Conservation (phyloP, 2,888 invertebrate genomes). For the Eupithecia exiguata region DNA sequence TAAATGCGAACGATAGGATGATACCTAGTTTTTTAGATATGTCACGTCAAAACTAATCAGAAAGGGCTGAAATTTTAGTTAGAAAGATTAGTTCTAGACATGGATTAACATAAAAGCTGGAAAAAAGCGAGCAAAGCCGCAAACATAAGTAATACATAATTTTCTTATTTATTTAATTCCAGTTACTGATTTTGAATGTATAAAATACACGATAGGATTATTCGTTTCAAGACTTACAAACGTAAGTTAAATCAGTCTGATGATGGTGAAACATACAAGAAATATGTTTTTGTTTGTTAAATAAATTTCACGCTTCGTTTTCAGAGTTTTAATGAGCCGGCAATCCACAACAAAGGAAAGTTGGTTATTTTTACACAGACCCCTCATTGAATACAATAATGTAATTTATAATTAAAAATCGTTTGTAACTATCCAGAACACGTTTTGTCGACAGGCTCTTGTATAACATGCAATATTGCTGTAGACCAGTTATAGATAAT, state of each 20-base stretch:
- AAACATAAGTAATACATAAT: background rate
- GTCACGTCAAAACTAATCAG: too few species aligned
- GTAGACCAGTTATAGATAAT: background rate
- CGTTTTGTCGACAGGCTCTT: background rate
- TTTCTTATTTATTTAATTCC: too few species aligned
- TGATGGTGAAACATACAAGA: background rate
- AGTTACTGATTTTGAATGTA: too few species aligned
- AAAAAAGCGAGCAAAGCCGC: background rate
- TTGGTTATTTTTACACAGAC: slow-evolving; percentile 22
- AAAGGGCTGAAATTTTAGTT: too few species aligned
- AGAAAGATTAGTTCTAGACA: too few species aligned
- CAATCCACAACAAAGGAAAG: slow-evolving; percentile 9
- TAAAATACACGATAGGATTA: background rate
- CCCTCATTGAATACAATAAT: slow-evolving; percentile 13
- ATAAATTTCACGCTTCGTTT: background rate
- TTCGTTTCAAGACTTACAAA: background rate
- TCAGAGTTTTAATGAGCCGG: slow-evolving; percentile 13
- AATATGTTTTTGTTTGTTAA: background rate
- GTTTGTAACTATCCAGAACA: slow-evolving; percentile 13
- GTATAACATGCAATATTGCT: background rate
- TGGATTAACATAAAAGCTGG: too few species aligned
- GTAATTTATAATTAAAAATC: slow-evolving; percentile 33
- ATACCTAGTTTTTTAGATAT: too few species aligned
- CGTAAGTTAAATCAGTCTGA: background rate
- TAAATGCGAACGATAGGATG: too few species aligned